Conservation (phyloP, 2,113 vertebrate species). For the Dipodomys stephensi region DNA sequence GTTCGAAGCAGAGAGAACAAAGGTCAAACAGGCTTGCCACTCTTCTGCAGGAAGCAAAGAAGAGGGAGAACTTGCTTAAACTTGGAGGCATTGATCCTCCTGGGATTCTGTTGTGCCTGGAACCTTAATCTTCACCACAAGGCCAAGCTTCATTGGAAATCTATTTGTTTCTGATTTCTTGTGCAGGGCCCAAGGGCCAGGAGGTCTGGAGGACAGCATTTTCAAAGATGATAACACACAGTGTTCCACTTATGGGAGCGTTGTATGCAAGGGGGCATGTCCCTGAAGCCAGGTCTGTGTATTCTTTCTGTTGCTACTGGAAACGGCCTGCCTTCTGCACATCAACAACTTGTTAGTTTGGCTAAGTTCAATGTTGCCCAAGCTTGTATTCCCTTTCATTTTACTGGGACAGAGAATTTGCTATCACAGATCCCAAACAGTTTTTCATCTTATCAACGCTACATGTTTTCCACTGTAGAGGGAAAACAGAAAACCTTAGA, state of each 20-base stretch:
- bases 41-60: background rate
- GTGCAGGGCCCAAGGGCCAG: background rate
- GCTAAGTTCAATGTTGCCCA: background rate
- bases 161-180: background rate
- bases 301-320: background rate
- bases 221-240: background rate
- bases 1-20: background rate
- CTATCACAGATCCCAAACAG: background rate
- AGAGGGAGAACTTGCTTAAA: background rate
- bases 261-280: background rate
- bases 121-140: background rate
- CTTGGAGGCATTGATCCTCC: background rate
- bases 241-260: background rate
- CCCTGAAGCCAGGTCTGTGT: fast-evolving
- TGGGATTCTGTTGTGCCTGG: background rate
- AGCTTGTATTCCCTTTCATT: background rate
- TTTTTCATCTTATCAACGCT: background rate
- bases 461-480: background rate
- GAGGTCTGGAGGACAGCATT: background rate
- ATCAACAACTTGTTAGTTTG: background rate
- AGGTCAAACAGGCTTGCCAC: fast-evolving
- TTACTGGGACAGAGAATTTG: background rate
- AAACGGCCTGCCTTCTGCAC: fast-evolving
- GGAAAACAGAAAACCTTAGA: too few relatives aligned
- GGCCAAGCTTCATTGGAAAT: background rate